Conservation (phyloP, 2,888 invertebrate species). For the Drosophila infuscata region DNA sequence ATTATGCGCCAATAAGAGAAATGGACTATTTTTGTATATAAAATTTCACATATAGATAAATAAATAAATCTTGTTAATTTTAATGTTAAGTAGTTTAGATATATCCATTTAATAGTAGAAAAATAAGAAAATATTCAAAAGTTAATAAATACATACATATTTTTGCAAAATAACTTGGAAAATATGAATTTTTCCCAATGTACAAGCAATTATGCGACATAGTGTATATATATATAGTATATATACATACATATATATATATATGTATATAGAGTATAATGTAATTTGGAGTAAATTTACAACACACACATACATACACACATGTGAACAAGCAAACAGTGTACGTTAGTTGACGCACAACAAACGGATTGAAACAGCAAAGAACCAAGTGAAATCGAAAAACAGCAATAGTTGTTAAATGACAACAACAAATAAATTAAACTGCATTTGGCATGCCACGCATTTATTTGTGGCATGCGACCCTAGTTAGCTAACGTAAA, state of each 20-base stretch:
- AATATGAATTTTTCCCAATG: no score
- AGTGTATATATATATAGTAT: slow-evolving; percentile 5
- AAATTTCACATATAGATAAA: no score
- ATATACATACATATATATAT: slow-evolving; percentile 22
- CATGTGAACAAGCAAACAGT: slow-evolving; percentile 9
- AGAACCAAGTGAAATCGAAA: slow-evolving; percentile 10
- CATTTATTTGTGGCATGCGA: slow-evolving; percentile 32
- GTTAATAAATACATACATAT: no score
- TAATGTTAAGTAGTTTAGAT: no score
- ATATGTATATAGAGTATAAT: slow-evolving; percentile 17
- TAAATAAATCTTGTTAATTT: no score
- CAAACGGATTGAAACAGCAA: slow-evolving; percentile 13
- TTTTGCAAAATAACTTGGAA: no score
- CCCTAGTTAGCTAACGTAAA: slow-evolving; percentile 38
- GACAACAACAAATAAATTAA: slow-evolving; percentile 1
- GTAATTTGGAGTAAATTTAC: slow-evolving; percentile 70
- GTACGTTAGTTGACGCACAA: slow-evolving; percentile 55
- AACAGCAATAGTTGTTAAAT: slow-evolving; percentile 16
- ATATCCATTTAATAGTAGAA: no score
- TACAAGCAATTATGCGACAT: no score
- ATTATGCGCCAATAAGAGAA: no score
- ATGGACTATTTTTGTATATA: no score
- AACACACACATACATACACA: slow-evolving; percentile 30
- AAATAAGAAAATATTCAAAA: no score
- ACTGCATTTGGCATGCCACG: slow-evolving; percentile 40